These are phyloP conservation scores for Chelmon rostratus DNA, from an alignment of 2,797 vertebrate genomes.

Conservation along the genomic window DNA sequence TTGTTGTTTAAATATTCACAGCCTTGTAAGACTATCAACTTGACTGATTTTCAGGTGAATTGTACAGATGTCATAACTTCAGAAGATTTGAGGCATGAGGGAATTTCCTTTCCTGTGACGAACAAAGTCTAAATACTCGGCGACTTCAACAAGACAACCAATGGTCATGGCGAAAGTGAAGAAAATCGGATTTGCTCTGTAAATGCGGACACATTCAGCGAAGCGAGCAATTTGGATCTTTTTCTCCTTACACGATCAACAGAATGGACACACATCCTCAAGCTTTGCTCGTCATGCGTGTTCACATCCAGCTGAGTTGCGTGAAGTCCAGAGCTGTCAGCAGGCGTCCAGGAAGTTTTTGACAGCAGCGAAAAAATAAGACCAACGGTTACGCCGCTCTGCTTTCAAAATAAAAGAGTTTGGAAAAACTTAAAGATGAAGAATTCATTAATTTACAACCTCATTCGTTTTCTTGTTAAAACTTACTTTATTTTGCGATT, in stretches of 20 bases:
- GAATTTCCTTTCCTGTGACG: constrained; percentile 8
- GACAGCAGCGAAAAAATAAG: not conserved
- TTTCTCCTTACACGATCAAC: constrained; percentile 8
- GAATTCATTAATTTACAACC: no score
- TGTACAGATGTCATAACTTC: no score
- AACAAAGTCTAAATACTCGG: not conserved
- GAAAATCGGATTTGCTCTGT: constrained; percentile 13
- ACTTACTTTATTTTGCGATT: not conserved
- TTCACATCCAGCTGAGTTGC: not conserved
- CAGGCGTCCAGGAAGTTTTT: constrained; percentile 12
- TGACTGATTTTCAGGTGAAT: no score
- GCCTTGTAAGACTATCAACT: no score
- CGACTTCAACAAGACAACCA: not conserved
- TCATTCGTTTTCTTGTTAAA: rapidly evolving
- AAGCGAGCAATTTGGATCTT: not conserved
- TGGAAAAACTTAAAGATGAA: not conserved
- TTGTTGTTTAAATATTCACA: no score
- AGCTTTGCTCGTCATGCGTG: not conserved
- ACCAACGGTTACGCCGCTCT: rapidly evolving
- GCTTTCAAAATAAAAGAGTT: constrained; percentile 53
- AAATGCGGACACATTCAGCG: constrained; percentile 6
- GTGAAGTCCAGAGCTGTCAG: not conserved
- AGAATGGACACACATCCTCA: not conserved
- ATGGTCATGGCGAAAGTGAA: not conserved
- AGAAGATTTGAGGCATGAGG: not conserved